Evolutionary conservation across 92 coral and sea anemone genomes (phyloP), one percentile per base, ranked within the genome.

Genomic region (Epizoanthus scotinus): DNA sequence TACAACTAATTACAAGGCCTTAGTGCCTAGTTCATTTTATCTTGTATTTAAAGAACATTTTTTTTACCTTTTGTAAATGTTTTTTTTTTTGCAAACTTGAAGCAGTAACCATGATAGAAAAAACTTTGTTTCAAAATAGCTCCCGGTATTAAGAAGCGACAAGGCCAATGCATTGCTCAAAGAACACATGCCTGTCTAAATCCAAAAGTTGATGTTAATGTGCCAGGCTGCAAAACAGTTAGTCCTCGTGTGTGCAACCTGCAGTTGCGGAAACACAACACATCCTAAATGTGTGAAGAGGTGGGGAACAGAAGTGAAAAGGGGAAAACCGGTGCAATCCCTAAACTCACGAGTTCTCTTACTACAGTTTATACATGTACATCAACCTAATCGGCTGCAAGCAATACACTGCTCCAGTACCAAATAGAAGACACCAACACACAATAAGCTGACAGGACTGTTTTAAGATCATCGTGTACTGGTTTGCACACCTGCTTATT

Each of bases 71-170:
- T 75, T 75, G 36, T 75, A 9, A 59, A n/a, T 54, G 14, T 20
- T 75, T 73, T 75, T 75, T 73, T 75, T 75, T 68, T 75, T 75
- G 59, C 38, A 75, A 75, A 75, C 22, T 26, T 1, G 54, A 59
- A 31, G 66, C 67, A 60, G 56, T 50, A 75, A 59, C 44, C 61
- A 38, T 53, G 67, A 58, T 75, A 75, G 54, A 75, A 75, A 75
- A 69, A 59, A 36, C 50, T 74, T 34, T 42, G 20, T 59, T 58
- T 20, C 67, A 75, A 75, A 75, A 75, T 75, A 75, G 81, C 61
- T 75, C 42, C 66, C 59, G 27, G 26, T 26, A 58, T 58, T 67
- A 8, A 54, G 67, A 58, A 59, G 49, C 21, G 25, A 36, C 36
- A 52, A 31, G 58, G 29, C 28, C 9, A 47, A 12, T 15, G 70